A percentile compares a stretch with the other conserved stretches of the same genome.
Evolutionary conservation across 2,888 invertebrate genomes (phyloP).

Genomic region (Euplexia lucipara): DNA sequence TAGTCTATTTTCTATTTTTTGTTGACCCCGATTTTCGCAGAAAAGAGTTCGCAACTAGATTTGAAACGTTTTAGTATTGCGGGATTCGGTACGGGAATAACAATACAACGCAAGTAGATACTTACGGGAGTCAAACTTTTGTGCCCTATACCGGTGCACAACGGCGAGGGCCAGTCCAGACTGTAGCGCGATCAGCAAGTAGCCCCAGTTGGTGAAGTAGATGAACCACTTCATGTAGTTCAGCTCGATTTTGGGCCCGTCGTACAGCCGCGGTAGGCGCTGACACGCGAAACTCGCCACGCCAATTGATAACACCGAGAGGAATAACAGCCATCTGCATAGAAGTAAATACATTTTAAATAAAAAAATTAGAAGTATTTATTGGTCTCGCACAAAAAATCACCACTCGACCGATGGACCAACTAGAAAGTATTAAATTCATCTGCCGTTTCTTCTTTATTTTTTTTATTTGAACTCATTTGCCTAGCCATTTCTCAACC

Average conservation of each 20-base stretch:
- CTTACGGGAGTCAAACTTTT: conserved; percentile 80
- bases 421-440: too few species aligned
- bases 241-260: conserved; percentile 79
- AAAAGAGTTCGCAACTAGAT: too few species aligned
- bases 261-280: conserved; percentile 79
- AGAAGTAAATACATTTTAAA: background rate
- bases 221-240: conserved; percentile 93
- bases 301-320: conserved; percentile 85
- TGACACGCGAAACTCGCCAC: conserved; percentile 86
- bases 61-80: too few species aligned
- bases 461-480: too few species aligned
- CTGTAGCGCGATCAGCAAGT: conserved; percentile 91
- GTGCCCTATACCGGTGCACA: conserved; percentile 84
- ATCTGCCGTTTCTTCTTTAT: too few species aligned
- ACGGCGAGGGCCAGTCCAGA: conserved; percentile 89
- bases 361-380: background rate
- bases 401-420: too few species aligned
- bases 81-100: too few species aligned
- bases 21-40: too few species aligned
- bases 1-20: too few species aligned
- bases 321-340: conserved; percentile 89
- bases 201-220: conserved; percentile 94
- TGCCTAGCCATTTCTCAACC: too few species aligned
- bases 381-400: too few species aligned
- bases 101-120: conserved; percentile 41